Evolutionary conservation across 92 coral and sea anemone species (phyloP), one percentile per base, ranked within the genome.

Genomic region (Porites divaricata): DNA sequence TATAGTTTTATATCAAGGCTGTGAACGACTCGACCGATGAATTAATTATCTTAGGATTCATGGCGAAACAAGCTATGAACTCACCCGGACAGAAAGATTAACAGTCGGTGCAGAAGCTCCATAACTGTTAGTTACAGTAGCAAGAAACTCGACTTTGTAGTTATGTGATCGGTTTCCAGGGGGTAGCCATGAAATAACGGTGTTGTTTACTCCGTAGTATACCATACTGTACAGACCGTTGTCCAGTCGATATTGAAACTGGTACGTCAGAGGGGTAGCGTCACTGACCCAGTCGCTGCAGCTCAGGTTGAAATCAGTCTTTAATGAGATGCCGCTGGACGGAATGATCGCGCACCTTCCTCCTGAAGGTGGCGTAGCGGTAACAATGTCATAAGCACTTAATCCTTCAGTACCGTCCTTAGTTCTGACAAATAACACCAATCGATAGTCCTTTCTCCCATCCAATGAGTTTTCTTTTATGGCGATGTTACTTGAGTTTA

Each of bases 291-390:
- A 79, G 68, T 70, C 24, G 26, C 72, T 79, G 45, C 89, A 86
- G 7, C 66, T 72, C 75, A 86, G 67, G 54, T 72, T 86, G 62
- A 86, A 86, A 19, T 57, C 35, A 25, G 89, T 86, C 72, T 61
- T 28, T 41, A 86, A 67, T 21, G 89, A 86, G 19, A 24, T 63
- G 14, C 89, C 89, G 62, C 17, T 26, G 35, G 89, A 72, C 4
- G 89, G 89, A 48, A 56, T 45, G 72, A 86, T 72, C 52, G 56
- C 45, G 45, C 89, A 86, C 25, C 58, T 49, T 8, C 89, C 89
- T 24, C 89, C 66, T 2, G 71, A 20, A 9, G 85, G 89, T 7
- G 65, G 70, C 10, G 64, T 14, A 4, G 89, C 74, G 11, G 80
- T 79, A 20, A 20, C 26, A 35, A 86, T 28, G 17, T 86, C 80